These are phyloP conservation scores for Lophotriccus pileatus DNA, from an alignment of 2,797 vertebrate genomes.

Conservation along the genomic window DNA sequence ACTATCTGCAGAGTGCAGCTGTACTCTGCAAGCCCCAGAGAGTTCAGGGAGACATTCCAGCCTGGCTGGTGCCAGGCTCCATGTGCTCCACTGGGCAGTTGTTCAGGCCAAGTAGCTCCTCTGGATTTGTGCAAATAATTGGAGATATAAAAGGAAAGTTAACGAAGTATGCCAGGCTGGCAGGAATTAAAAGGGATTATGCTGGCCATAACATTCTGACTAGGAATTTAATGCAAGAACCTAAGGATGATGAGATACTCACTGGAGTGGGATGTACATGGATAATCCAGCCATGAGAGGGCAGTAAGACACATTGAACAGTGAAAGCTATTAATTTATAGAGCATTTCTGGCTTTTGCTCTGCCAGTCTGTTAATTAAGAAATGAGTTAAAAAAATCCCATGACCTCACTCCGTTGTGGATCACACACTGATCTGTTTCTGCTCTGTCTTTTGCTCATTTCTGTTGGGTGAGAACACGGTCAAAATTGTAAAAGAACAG, in stretches of 20 bases:
- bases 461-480: neutral
- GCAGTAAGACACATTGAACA: neutral
- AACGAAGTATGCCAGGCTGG: neutral
- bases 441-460: neutral
- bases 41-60: neutral
- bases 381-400: neutral
- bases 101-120: neutral
- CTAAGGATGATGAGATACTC: neutral
- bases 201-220: neutral
- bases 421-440: neutral
- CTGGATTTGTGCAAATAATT: neutral
- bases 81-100: neutral
- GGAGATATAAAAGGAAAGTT: neutral
- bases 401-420: neutral
- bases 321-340: fast-evolving
- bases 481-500: neutral
- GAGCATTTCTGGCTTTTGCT: neutral
- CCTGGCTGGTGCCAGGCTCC: neutral
- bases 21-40: neutral
- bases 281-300: constrained; percentile 46
- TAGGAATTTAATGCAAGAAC: neutral
- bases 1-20: neutral
- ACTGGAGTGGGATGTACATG: neutral
- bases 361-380: neutral
- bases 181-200: neutral